These are phyloP conservation scores for Drosophila paranaensis DNA, from an alignment of 2,888 invertebrate genomes.

Conservation along the genomic window DNA sequence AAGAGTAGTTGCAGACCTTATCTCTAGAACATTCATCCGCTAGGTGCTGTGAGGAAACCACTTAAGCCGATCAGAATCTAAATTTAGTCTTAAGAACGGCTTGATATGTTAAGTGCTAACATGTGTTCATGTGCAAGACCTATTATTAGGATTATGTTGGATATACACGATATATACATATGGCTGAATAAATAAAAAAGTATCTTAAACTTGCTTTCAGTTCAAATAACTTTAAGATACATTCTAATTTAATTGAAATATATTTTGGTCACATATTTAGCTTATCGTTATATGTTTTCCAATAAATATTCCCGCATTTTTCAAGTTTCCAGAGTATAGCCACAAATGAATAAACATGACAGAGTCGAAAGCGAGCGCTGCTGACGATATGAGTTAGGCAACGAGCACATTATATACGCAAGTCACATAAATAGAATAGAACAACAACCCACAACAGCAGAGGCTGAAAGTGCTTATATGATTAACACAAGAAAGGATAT, in stretches of 20 bases:
- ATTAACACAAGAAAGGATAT: slow-evolving; percentile 6
- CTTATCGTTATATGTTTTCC: neutral
- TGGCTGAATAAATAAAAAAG: neutral
- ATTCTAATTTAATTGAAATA: no score
- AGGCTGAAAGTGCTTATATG: neutral
- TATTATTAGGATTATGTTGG: neutral
- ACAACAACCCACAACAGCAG: slow-evolving; percentile 2
- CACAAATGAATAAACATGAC: slow-evolving; percentile 36
- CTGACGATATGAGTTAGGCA: slow-evolving; percentile 18
- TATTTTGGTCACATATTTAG: neutral
- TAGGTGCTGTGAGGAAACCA: neutral
- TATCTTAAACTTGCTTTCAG: neutral
- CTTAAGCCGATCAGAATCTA: neutral
- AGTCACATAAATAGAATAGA: slow-evolving; percentile 32
- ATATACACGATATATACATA: neutral
- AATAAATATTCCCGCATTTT: neutral
- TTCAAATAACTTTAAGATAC: neutral
- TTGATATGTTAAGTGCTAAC: neutral
- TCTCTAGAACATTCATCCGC: neutral
- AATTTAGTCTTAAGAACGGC: neutral
- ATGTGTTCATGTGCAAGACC: neutral
- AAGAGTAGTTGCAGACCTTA: neutral
- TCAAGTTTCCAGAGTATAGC: slow-evolving; percentile 29
- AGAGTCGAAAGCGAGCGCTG: slow-evolving; percentile 12
- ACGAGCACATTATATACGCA: slow-evolving; percentile 36